Percentiles rank a stretch among this genome's conserved stretches.
These are phyloP conservation scores for Oscheius sp. DNA, from an alignment of 2,888 invertebrate species.

Conservation along the genomic window DNA sequence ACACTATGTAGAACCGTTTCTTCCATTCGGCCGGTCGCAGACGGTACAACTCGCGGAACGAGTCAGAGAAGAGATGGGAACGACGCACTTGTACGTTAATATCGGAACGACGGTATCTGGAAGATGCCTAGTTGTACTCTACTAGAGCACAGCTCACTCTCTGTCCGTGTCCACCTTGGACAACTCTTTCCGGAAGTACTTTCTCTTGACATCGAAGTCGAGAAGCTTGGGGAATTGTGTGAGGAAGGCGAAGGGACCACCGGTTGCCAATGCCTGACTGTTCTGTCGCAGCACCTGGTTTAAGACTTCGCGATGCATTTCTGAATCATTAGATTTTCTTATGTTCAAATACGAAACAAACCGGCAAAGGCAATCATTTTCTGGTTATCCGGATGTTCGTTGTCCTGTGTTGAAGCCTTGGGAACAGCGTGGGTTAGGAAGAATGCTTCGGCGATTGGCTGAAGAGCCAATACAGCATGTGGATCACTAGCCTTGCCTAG, in stretches of 20 bases:
- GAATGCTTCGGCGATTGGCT: slow-evolving; percentile 90
- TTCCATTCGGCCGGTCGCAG: slow-evolving; percentile 89
- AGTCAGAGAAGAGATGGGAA: slow-evolving; percentile 88
- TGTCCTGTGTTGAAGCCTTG: slow-evolving; percentile 42
- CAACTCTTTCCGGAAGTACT: slow-evolving; percentile 88
- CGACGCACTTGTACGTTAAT: slow-evolving; percentile 87
- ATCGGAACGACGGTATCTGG: slow-evolving; percentile 80
- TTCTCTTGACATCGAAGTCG: slow-evolving; percentile 89
- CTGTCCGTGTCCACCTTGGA: slow-evolving; percentile 81
- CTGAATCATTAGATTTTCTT: slow-evolving; percentile 74
- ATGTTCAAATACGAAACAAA: slow-evolving; percentile 61
- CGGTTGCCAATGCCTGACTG: slow-evolving; percentile 74
- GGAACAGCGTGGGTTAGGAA: slow-evolving; percentile 84
- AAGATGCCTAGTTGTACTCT: background rate
- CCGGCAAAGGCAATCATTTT: slow-evolving; percentile 86
- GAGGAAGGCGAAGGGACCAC: slow-evolving; percentile 88
- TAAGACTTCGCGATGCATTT: slow-evolving; percentile 87
- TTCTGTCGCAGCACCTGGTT: slow-evolving; percentile 87
- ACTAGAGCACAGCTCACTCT: slow-evolving; percentile 13
- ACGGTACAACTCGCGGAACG: slow-evolving; percentile 86
- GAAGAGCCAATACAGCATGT: slow-evolving; percentile 87
- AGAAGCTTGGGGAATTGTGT: slow-evolving; percentile 88
- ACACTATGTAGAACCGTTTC: slow-evolving; percentile 89
- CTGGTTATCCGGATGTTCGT: slow-evolving; percentile 80
- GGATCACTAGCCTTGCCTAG: slow-evolving; percentile 87